A percentile compares a stretch with the other conserved stretches of the same genome.
phyloP scores from a whole-genome alignment of 2,113 vertebrate species.

The Sclerurus mexicanus region DNA sequence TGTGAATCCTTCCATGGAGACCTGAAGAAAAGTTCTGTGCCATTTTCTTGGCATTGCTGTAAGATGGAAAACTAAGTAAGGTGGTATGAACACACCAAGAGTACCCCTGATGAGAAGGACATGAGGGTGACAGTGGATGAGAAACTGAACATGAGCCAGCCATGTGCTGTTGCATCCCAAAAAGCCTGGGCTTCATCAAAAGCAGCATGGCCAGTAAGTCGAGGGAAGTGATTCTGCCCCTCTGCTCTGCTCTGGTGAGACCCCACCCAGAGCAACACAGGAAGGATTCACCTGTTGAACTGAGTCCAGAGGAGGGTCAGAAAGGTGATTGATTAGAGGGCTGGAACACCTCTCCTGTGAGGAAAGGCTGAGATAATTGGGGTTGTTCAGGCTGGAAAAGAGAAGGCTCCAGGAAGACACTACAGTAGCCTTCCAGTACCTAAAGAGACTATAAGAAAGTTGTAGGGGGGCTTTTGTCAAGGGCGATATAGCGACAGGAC shows the following conservation, averaged over 20 bases:
- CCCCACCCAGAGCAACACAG: neutral
- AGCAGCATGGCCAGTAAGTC: neutral
- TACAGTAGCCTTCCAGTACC: neutral
- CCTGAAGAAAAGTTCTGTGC: neutral
- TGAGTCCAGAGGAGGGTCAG: accelerated
- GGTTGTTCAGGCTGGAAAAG: neutral
- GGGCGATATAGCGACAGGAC: neutral
- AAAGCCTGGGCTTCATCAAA: neutral
- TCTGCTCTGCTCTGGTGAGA: neutral
- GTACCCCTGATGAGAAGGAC: neutral
- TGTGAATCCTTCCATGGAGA: neutral
- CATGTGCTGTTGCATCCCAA: neutral
- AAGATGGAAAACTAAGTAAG: neutral
- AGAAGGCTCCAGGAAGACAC: neutral
- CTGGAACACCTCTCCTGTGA: neutral
- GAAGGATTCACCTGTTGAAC: neutral
- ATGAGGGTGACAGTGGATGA: neutral
- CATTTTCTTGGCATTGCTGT: neutral
- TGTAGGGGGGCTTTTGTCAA: neutral
- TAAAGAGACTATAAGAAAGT: neutral
- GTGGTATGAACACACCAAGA: accelerated
- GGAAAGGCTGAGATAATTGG: neutral
- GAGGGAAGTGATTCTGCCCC: neutral
- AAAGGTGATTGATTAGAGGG: neutral
- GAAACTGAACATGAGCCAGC: neutral